Evolutionary conservation across 2,888 invertebrate species (phyloP).

Genomic region (Meganola albula): DNA sequence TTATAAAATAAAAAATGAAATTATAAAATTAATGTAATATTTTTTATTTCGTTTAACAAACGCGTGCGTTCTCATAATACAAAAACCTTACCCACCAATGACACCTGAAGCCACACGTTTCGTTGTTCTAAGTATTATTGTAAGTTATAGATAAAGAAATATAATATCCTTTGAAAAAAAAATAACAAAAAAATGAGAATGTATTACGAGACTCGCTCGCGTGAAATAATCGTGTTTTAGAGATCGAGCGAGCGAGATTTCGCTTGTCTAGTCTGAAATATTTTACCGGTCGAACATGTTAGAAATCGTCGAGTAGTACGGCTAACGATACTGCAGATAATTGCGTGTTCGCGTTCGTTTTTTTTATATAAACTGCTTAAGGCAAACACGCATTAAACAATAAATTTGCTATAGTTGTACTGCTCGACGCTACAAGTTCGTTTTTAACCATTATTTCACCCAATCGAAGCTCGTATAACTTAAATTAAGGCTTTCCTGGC

Average conservation of each 20-base stretch:
- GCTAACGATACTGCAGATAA: too few relatives aligned
- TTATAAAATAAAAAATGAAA: conserved; percentile 30
- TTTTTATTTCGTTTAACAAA: conserved; percentile 27
- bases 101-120: conserved; percentile 72
- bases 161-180: conserved; percentile 53
- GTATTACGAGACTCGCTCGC: conserved; percentile 56
- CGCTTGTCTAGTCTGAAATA: too few relatives aligned
- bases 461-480: conserved; percentile 54
- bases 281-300: too few relatives aligned
- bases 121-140: conserved; percentile 72
- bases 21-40: conserved; percentile 30
- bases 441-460: conserved; percentile 50
- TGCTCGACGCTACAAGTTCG: too few relatives aligned
- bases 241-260: too few relatives aligned
- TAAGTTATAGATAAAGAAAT: conserved; percentile 69
- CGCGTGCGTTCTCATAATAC: conserved; percentile 59
- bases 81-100: conserved; percentile 73
- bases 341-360: too few relatives aligned
- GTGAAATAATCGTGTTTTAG: conserved; percentile 55
- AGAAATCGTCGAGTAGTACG: too few relatives aligned
- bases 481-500: conserved; percentile 65
- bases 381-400: too few relatives aligned
- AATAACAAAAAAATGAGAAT: conserved; percentile 47
- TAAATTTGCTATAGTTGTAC: too few relatives aligned
- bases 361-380: too few relatives aligned